Conservation (phyloP, 2,888 invertebrate genomes). For the Tuta absoluta region DNA sequence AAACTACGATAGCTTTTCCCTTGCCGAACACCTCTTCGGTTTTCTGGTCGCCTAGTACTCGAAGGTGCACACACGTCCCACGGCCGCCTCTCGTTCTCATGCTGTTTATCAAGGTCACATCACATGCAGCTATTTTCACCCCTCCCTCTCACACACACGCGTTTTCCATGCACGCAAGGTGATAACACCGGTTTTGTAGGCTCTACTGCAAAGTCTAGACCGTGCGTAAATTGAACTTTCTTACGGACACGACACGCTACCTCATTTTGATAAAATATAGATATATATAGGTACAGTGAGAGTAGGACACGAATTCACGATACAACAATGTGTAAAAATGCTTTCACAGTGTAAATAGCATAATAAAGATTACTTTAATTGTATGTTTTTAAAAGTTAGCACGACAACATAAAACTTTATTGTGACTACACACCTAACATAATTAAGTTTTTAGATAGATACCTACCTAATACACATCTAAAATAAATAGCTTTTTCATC, state of each 20-base stretch:
- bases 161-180: constrained; percentile 44
- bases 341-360: constrained; percentile 5
- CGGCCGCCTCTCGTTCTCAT: constrained; percentile 53
- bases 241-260: constrained; percentile 49
- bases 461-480: no score
- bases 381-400: neutral
- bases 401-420: neutral
- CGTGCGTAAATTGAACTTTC: constrained; percentile 58
- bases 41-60: constrained; percentile 68
- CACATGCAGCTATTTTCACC: constrained; percentile 54
- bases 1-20: constrained; percentile 37
- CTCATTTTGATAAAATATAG: constrained; percentile 49
- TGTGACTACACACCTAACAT: neutral
- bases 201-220: constrained; percentile 53
- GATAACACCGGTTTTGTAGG: constrained; percentile 46
- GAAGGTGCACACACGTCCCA: constrained; percentile 65
- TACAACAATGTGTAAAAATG: constrained; percentile 2
- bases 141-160: constrained; percentile 51
- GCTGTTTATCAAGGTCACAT: constrained; percentile 72
- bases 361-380: constrained; percentile 11
- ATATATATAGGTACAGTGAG: constrained; percentile 27
- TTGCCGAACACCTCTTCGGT: neutral
- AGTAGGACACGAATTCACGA: constrained; percentile 19
- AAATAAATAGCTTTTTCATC: no score
- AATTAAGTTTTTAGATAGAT: no score